Conservation (phyloP, 2,797 vertebrate genomes). For the Monodelphis domestica region DNA sequence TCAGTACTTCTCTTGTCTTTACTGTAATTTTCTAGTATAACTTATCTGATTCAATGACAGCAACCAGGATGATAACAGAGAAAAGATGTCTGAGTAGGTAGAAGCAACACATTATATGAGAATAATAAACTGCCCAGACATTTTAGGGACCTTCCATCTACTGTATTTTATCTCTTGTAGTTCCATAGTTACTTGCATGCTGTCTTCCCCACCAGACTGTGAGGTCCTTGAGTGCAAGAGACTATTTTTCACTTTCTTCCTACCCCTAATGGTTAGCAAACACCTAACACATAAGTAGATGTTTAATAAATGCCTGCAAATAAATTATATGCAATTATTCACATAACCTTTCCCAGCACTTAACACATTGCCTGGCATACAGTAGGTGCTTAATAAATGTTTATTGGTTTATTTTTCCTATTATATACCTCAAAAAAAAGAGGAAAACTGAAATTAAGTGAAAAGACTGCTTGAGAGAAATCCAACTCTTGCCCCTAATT, state of each 20-base stretch:
- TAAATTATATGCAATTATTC: not conserved
- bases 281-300: not conserved
- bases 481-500: not conserved
- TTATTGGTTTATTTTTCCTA: not conserved
- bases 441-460: conserved; percentile 12
- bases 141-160: not conserved
- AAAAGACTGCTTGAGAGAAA: not conserved
- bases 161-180: not conserved
- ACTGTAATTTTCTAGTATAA: not conserved
- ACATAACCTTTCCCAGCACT: not conserved
- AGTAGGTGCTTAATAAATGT: not conserved
- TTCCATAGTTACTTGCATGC: not conserved
- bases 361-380: not conserved
- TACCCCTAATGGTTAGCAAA: no score
- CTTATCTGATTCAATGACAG: not conserved
- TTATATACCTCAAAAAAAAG: conserved; percentile 7
- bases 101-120: not conserved
- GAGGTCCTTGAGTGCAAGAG: not conserved
- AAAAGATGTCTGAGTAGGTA: not conserved
- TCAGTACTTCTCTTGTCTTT: not conserved
- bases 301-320: not conserved
- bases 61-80: not conserved
- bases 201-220: not conserved
- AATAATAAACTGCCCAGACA: not conserved
- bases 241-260: not conserved